Conservation (phyloP, 2,888 invertebrate genomes). For the Aporophyla lueneburgensis region DNA sequence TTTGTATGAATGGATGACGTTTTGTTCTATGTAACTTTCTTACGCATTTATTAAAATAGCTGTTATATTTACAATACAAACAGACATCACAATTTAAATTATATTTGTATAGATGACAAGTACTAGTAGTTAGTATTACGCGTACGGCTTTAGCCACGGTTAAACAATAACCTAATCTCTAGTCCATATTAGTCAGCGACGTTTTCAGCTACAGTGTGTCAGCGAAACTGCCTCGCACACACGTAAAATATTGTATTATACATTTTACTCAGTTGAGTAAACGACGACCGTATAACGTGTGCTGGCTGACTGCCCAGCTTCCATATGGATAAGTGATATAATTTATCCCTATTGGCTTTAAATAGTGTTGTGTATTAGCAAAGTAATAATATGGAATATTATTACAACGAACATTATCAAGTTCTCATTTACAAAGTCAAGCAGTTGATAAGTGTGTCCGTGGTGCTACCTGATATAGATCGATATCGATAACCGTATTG, state of each 20-base stretch:
- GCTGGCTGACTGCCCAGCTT: conserved; percentile 63
- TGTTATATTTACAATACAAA: no score
- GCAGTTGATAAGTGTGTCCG: conserved; percentile 39
- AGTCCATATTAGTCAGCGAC: conserved; percentile 72
- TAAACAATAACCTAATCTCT: conserved; percentile 57
- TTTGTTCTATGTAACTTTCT: no score
- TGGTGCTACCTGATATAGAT: conserved; percentile 31
- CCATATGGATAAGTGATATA: conserved; percentile 37
- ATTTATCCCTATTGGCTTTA: conserved; percentile 48
- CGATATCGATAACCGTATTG: conserved; percentile 16
- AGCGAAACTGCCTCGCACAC: conserved; percentile 70
- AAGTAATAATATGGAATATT: conserved; percentile 47
- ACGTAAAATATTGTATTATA: conserved; percentile 66
- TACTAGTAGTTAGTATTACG: conserved; percentile 24
- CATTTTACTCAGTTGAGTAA: conserved; percentile 76
- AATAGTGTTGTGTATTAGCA: conserved; percentile 37
- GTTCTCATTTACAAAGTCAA: conserved; percentile 44
- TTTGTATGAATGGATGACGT: no score
- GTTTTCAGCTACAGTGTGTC: conserved; percentile 66
- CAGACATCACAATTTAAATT: no score
- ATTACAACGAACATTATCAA: conserved; percentile 32
- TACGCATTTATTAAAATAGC: no score
- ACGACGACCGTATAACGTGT: conserved; percentile 74
- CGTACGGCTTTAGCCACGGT: conserved; percentile 36
- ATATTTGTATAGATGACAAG: conserved; percentile 5